These are phyloP conservation scores for Diplolepis rosae DNA, from an alignment of 2,888 invertebrate genomes.

Conservation along the genomic window DNA sequence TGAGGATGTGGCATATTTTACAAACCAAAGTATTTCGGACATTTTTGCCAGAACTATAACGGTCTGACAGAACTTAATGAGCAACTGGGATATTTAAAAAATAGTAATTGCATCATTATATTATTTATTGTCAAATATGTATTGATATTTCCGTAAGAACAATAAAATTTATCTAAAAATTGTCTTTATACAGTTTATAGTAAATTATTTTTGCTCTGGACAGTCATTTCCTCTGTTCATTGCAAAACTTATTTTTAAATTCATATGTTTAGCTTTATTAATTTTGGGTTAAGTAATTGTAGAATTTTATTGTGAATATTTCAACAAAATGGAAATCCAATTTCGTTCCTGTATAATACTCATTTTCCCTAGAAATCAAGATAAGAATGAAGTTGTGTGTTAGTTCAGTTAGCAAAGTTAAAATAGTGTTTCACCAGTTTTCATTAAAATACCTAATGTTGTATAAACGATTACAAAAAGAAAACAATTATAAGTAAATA, in stretches of 20 bases:
- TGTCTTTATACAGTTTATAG: not conserved
- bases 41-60: too few relatives aligned
- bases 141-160: not conserved
- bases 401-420: too few relatives aligned
- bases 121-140: conserved; percentile 4
- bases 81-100: too few relatives aligned
- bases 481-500: too few relatives aligned
- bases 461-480: too few relatives aligned
- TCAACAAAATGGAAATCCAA: not conserved
- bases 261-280: not conserved
- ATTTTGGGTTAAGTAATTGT: not conserved
- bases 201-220: conserved; percentile 1
- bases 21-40: too few relatives aligned
- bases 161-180: not conserved
- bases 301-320: not conserved
- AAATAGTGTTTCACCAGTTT: too few relatives aligned
- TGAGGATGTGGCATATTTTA: too few relatives aligned
- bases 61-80: too few relatives aligned
- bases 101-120: too few relatives aligned
- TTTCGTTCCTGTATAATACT: not conserved
- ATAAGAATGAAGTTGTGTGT: not conserved
- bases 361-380: not conserved
- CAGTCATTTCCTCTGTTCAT: conserved; percentile 6
- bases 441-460: too few relatives aligned
- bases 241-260: not conserved